Evolutionary conservation across 2,888 invertebrate genomes (phyloP).

Genomic region (Eudemis profundana): DNA sequence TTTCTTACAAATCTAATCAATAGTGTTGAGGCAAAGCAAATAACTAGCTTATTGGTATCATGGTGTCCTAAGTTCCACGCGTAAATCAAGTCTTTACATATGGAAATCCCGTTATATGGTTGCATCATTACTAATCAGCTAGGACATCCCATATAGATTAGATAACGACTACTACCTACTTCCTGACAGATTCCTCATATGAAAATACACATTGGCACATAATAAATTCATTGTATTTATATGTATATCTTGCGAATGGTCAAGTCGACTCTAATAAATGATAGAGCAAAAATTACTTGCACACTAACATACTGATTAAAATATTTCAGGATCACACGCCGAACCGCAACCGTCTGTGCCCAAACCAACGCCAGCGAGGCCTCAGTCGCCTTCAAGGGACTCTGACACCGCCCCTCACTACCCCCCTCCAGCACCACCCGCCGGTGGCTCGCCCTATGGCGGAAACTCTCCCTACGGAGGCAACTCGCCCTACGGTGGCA

Average conservation of each 20-base stretch:
- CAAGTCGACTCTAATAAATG: too few species aligned
- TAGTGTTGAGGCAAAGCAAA: too few species aligned
- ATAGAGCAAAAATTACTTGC: too few species aligned
- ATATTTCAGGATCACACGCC: constrained; percentile 74
- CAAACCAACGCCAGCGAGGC: constrained; percentile 61
- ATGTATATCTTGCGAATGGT: background rate
- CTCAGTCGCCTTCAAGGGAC: constrained; percentile 63
- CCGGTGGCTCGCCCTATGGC: constrained; percentile 52
- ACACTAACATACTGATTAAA: too few species aligned
- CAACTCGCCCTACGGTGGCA: constrained; percentile 50
- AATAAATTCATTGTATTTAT: too few species aligned
- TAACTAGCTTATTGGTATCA: too few species aligned
- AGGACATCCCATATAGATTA: constrained; percentile 1
- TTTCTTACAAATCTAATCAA: too few species aligned
- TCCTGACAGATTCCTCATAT: background rate
- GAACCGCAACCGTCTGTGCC: constrained; percentile 68
- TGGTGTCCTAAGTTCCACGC: too few species aligned
- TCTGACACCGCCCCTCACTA: constrained; percentile 73
- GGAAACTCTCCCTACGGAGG: constrained; percentile 51
- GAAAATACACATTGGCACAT: background rate
- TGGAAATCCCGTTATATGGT: background rate
- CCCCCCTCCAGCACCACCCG: constrained; percentile 76
- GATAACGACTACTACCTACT: background rate
- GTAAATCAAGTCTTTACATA: too few species aligned
- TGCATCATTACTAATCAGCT: background rate